Evolutionary conservation across 92 coral and sea anemone species (phyloP).

Genomic region (Pocillopora meandrina): DNA sequence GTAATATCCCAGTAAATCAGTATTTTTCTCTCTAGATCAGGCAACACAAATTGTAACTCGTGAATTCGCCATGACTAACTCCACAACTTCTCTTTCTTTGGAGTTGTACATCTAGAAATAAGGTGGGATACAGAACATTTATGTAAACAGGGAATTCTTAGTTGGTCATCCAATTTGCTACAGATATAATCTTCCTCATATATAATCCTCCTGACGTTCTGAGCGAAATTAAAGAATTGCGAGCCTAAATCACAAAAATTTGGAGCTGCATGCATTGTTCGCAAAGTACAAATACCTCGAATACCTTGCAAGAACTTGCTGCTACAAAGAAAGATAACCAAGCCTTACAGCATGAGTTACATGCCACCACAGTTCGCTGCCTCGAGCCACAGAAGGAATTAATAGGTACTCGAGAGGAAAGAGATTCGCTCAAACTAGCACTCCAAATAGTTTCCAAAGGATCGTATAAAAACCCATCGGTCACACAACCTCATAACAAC

Average conservation of each 20-base stretch:
- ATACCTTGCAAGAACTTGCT: not conserved
- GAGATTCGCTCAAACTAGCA: slow-evolving; percentile 31
- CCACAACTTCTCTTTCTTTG: slow-evolving; percentile 34
- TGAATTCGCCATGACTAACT: slow-evolving; percentile 35
- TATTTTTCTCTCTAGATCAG: slow-evolving; percentile 40
- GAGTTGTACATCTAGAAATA: slow-evolving; percentile 50
- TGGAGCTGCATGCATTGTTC: not conserved
- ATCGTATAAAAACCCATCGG: slow-evolving; percentile 1
- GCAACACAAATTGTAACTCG: slow-evolving; percentile 38
- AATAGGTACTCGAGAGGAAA: slow-evolving; percentile 33
- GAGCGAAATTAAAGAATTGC: not conserved
- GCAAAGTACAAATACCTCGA: not conserved
- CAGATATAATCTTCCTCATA: slow-evolving; percentile 36
- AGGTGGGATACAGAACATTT: slow-evolving; percentile 39
- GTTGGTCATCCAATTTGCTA: not conserved
- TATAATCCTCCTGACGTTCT: slow-evolving; percentile 25
- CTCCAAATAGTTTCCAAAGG: slow-evolving; percentile 46
- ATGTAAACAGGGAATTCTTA: slow-evolving; percentile 41
- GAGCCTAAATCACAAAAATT: not conserved
- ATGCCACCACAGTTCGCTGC: not conserved
- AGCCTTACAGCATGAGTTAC: not conserved
- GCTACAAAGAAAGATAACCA: not conserved
- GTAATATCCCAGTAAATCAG: slow-evolving; percentile 20
- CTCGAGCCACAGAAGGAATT: not conserved
- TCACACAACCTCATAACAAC: slow-evolving; percentile 10